Evolutionary conservation across 2,797 vertebrate species (phyloP).

Genomic region (Sebastes glaucus): DNA sequence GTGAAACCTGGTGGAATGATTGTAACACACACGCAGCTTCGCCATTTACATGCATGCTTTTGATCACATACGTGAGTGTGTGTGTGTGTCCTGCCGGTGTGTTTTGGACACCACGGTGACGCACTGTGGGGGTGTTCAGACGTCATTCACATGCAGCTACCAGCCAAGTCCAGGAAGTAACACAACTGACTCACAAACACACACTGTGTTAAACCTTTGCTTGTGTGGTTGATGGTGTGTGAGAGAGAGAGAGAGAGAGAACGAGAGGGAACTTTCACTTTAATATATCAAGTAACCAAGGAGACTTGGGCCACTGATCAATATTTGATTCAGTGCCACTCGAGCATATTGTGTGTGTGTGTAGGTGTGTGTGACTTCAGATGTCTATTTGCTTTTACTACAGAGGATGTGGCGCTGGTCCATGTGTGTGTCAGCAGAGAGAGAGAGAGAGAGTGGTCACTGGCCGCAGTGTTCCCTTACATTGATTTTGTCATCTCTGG

Average conservation of each 20-base stretch:
- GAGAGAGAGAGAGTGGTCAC: background rate
- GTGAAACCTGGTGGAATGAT: background rate
- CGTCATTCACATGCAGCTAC: conserved; percentile 44
- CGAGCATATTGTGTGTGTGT: conserved; percentile 12
- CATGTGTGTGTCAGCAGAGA: conserved; percentile 43
- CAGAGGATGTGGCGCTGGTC: conserved; percentile 39
- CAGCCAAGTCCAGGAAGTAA: conserved; percentile 42
- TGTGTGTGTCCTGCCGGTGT: background rate
- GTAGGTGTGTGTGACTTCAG: background rate
- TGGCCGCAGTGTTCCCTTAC: background rate
- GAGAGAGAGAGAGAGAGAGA: background rate
- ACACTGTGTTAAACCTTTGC: background rate
- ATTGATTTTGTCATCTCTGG: conserved; percentile 27
- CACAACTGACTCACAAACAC: background rate
- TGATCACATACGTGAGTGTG: background rate
- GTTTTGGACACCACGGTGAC: conserved; percentile 7
- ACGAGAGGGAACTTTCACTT: conserved; percentile 52
- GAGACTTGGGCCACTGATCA: conserved; percentile 51
- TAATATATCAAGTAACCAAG: conserved; percentile 66
- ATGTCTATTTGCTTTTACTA: conserved; percentile 11
- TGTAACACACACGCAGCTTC: background rate
- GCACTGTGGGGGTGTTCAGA: conserved; percentile 36
- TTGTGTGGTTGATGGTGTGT: background rate
- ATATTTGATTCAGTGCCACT: conserved; percentile 66
- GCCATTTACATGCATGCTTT: background rate